These are phyloP conservation scores for Pao palembangensis DNA, from an alignment of 2,113 vertebrate species.

Conservation along the genomic window DNA sequence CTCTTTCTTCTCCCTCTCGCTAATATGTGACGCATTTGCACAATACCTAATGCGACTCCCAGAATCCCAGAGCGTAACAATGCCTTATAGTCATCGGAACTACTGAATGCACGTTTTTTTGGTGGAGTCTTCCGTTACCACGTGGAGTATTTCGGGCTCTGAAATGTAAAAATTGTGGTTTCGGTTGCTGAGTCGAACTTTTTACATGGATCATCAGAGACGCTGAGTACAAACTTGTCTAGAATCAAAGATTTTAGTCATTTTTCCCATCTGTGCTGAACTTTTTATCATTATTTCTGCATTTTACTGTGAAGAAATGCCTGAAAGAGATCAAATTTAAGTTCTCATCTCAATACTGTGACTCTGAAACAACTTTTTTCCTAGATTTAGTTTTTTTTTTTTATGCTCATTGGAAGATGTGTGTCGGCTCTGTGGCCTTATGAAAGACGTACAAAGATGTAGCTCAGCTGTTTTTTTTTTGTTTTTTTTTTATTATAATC, in stretches of 20 bases:
- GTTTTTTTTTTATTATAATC: no score
- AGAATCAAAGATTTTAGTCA: background rate
- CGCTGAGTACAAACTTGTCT: background rate
- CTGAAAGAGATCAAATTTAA: no score
- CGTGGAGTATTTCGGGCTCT: slow-evolving; percentile 63
- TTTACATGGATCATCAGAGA: slow-evolving; percentile 16
- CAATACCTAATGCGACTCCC: slow-evolving; percentile 73
- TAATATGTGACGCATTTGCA: slow-evolving; percentile 76
- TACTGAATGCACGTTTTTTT: slow-evolving; percentile 77
- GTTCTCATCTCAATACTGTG: no score
- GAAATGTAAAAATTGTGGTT: slow-evolving; percentile 65
- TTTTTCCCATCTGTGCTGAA: background rate
- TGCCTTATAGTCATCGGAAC: slow-evolving; percentile 83
- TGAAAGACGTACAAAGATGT: no score
- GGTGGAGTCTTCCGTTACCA: slow-evolving; percentile 64
- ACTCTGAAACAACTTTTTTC: no score
- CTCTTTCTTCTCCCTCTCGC: slow-evolving; percentile 56
- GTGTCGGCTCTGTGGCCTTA: no score
- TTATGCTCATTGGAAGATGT: no score
- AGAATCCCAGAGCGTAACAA: slow-evolving; percentile 75
- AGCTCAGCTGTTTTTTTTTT: no score
- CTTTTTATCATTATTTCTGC: no score
- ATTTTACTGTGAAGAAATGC: no score
- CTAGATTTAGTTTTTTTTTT: no score
- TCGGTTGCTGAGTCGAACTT: slow-evolving; percentile 61